Conservation (phyloP, 2,113 vertebrate genomes). For the Pagrus major region DNA sequence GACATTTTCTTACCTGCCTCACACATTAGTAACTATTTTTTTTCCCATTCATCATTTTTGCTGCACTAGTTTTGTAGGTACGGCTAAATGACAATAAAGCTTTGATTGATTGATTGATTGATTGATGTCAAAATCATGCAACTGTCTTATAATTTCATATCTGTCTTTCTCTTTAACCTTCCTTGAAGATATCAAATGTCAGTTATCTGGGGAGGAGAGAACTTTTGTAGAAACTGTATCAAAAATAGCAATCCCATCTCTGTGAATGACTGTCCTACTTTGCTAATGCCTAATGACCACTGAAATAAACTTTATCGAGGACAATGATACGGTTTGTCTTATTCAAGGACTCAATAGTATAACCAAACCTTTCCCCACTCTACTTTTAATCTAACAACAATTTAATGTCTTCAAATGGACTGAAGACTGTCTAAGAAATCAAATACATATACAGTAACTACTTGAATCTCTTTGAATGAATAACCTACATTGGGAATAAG, state of each 20-base stretch:
- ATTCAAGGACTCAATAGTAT: slow-evolving; percentile 1
- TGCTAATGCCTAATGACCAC: slow-evolving; percentile 28
- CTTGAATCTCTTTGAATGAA: neutral
- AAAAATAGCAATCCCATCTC: slow-evolving; percentile 39
- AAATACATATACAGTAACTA: neutral
- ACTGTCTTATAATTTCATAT: neutral
- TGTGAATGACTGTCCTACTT: slow-evolving; percentile 53
- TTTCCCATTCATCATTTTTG: no score
- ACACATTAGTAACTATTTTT: neutral
- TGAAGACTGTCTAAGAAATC: neutral
- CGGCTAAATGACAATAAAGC: no score
- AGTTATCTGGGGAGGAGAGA: neutral
- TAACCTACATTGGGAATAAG: slow-evolving; percentile 3
- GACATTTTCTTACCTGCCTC: neutral
- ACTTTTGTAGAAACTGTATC: slow-evolving; percentile 1
- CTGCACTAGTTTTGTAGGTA: no score
- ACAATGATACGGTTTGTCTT: slow-evolving; percentile 31
- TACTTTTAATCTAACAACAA: neutral
- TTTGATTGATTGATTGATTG: no score
- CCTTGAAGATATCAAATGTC: neutral
- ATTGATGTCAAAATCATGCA: neutral
- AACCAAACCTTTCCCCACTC: slow-evolving; percentile 1
- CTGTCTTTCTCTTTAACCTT: neutral
- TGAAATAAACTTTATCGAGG: slow-evolving; percentile 50
- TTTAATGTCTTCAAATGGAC: neutral